Percentiles rank a stretch among this genome's conserved stretches.
These are phyloP conservation scores for Malurus melanocephalus DNA, from an alignment of 2,113 vertebrate species.

Conservation along the genomic window DNA sequence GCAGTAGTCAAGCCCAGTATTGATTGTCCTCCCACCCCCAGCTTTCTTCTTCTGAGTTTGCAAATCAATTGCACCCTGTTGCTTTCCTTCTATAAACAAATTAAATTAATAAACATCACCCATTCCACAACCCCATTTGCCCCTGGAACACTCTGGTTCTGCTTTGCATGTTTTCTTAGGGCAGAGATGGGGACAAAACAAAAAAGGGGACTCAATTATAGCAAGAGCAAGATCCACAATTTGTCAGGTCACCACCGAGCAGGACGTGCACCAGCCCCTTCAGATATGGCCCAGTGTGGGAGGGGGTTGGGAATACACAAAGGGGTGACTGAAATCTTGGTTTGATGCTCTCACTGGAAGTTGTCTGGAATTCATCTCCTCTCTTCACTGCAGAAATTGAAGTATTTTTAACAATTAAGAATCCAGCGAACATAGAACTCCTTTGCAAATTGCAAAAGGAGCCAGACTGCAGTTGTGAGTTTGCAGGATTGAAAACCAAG, in stretches of 20 bases:
- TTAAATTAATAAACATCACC: not conserved
- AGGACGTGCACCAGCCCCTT: rapidly evolving
- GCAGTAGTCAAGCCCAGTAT: conserved; percentile 78
- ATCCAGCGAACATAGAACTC: not conserved
- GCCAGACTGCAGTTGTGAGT: conserved; percentile 6
- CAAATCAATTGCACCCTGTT: conserved; percentile 71
- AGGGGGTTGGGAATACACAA: not conserved
- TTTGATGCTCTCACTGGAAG: not conserved
- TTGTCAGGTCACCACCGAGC: not conserved
- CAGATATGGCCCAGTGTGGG: not conserved
- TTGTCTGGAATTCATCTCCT: not conserved
- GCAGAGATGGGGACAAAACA: not conserved
- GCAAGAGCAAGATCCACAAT: not conserved
- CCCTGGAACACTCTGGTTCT: not conserved
- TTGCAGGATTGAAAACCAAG: not conserved
- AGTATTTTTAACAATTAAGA: not conserved
- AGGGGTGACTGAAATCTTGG: not conserved
- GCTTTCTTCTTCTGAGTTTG: conserved; percentile 56
- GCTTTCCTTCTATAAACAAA: conserved; percentile 5
- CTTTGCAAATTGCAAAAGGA: not conserved
- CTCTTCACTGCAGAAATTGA: not conserved
- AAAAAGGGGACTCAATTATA: rapidly evolving
- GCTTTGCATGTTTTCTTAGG: not conserved
- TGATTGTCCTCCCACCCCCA: conserved; percentile 67
- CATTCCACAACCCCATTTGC: not conserved